Evolutionary conservation across 2,797 vertebrate species (phyloP), one percentile per base, ranked within the genome.

Genomic region (Bufotes viridis): DNA sequence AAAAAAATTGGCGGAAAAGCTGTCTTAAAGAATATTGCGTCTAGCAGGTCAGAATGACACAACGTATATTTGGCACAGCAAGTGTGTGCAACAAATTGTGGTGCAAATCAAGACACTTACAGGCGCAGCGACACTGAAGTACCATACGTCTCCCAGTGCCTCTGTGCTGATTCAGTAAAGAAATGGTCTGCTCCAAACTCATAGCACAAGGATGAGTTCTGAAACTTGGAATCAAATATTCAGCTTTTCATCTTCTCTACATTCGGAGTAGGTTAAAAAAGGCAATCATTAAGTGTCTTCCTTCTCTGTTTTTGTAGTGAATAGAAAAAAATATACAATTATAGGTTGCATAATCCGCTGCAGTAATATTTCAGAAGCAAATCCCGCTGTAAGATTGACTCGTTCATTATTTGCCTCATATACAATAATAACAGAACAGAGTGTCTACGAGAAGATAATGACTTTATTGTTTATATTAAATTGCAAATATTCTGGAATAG

Each of bases 241-340:
- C 74, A 58, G 49, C 74, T 88, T 79, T 79, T 84, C 72, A 88
- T 88, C 63, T 84, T n/a, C 63, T 24, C 81, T 89, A 65, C 87
- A n/a, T 70, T 89, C 70, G n/a, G 34, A 15, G 75, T n/a, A 80
- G 29, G 76, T 15, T 79, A 79, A 22, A 42, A 63, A 78, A 67
- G 72, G 55, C 57, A 74, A 75, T 76, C 74, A 82, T 82, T 82
- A 87, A 82, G 55, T 82, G 18, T 58, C 24, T 87, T 74, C 69
- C 69, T 82, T n/a, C 58, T 75, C 86, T 81, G 22, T 74, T 63
- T 60, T 26, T 82, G 1, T 12, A 0, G 51, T 26, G 26, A 70
- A 72, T 51, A 83, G 20, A 29, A 11, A 76, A 29, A 72, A 57
- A 83, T 34, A 72, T 83, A 72, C 55, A 58, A 72, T 83, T 10